Evolutionary conservation across 2,113 vertebrate species (phyloP).

Genomic region (Eulemur rufifrons): DNA sequence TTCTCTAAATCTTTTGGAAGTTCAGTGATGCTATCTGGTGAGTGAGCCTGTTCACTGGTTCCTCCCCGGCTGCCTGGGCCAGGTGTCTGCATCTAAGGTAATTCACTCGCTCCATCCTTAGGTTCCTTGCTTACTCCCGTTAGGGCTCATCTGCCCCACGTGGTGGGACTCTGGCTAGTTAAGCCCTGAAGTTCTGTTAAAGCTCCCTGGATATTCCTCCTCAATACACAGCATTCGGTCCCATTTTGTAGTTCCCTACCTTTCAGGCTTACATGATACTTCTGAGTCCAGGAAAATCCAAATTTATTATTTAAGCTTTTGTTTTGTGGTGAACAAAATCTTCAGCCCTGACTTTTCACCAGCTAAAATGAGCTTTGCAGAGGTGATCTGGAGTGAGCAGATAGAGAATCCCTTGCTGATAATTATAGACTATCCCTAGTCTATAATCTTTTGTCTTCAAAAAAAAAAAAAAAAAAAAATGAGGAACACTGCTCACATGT

Average conservation of each 20-base stretch:
- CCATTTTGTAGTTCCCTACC: not conserved
- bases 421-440: not conserved
- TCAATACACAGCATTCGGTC: not conserved
- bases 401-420: not conserved
- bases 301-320: not conserved
- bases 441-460: not conserved
- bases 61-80: not conserved
- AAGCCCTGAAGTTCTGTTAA: not conserved
- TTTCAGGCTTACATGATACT: not conserved
- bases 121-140: not conserved
- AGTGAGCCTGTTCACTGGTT: not conserved
- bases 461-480: not conserved
- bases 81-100: rapidly evolving
- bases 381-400: not conserved
- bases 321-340: not conserved
- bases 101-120: not conserved
- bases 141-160: not conserved
- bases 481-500: not conserved
- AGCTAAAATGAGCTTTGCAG: not conserved
- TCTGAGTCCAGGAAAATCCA: not conserved
- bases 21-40: not conserved
- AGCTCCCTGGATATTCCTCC: not conserved
- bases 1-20: not conserved
- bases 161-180: not conserved
- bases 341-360: not conserved